phyloP scores from a whole-genome alignment of 1,140 invertebrate species.

The Acyrthosiphon pisum region DNA sequence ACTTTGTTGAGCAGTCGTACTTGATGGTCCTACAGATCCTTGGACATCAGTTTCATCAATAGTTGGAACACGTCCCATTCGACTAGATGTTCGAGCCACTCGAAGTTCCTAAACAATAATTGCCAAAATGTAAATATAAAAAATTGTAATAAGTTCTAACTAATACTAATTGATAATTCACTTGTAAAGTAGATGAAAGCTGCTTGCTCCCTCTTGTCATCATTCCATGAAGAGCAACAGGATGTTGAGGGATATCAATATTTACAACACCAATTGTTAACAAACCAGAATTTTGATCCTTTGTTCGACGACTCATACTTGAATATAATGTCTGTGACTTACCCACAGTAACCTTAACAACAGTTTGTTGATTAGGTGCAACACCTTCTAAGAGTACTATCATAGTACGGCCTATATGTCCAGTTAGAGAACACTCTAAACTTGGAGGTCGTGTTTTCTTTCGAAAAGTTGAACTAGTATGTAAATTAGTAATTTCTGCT shows the following conservation, averaged over 20 bases:
- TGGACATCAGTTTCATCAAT: conserved; percentile 66
- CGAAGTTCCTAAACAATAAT: conserved; percentile 70
- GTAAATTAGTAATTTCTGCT: conserved; percentile 85
- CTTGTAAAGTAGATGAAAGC: conserved; percentile 87
- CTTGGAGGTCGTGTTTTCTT: conserved; percentile 76
- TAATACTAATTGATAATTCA: conserved; percentile 60
- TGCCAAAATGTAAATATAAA: not conserved
- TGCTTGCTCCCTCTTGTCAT: conserved; percentile 94
- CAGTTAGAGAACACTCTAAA: conserved; percentile 86
- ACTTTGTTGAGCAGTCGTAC: conserved; percentile 65
- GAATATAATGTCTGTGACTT: conserved; percentile 92
- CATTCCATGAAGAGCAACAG: conserved; percentile 94
- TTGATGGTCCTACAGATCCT: conserved; percentile 62
- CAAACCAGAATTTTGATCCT: conserved; percentile 87
- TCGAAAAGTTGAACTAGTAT: conserved; percentile 78
- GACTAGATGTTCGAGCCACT: conserved; percentile 78
- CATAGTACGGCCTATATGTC: conserved; percentile 89
- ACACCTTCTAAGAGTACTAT: conserved; percentile 90
- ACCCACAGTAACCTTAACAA: conserved; percentile 90
- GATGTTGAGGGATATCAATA: conserved; percentile 96
- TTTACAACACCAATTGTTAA: conserved; percentile 87
- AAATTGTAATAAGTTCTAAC: not conserved
- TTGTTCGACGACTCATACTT: conserved; percentile 76
- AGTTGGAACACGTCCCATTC: conserved; percentile 70
- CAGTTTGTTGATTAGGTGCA: conserved; percentile 90